These are phyloP conservation scores for Syngnathus floridae DNA, from an alignment of 2,113 vertebrate species.

Conservation along the genomic window DNA sequence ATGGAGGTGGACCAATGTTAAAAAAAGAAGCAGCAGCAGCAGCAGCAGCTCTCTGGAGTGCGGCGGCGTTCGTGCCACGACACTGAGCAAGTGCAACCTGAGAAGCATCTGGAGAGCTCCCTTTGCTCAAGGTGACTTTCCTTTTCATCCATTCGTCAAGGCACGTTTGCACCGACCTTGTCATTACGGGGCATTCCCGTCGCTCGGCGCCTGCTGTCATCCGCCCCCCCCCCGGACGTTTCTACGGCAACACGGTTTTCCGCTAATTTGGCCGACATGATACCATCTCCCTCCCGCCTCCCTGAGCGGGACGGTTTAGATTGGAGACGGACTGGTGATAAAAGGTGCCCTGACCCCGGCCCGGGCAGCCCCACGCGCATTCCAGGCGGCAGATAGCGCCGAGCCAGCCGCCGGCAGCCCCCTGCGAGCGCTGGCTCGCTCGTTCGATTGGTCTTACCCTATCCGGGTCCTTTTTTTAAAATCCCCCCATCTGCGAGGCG, in stretches of 20 bases:
- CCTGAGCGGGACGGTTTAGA: constrained; percentile 41
- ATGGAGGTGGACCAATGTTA: constrained; percentile 34
- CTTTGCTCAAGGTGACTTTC: constrained; percentile 69
- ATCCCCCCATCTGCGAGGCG: constrained; percentile 50
- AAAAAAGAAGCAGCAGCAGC: constrained; percentile 28
- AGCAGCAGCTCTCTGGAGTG: constrained; percentile 5
- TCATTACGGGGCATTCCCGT: constrained; percentile 29
- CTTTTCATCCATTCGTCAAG: constrained; percentile 47
- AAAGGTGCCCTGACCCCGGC: constrained; percentile 28
- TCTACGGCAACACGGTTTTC: constrained; percentile 52
- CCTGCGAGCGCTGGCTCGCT: constrained; percentile 1
- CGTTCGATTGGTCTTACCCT: constrained; percentile 46
- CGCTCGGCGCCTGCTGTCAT: constrained; percentile 28
- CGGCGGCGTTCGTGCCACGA: background rate
- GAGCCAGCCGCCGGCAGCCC: constrained; percentile 17
- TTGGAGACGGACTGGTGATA: constrained; percentile 41
- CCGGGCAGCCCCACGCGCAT: constrained; percentile 43
- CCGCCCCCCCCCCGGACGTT: constrained; percentile 37
- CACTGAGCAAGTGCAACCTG: constrained; percentile 37
- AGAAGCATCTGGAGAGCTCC: constrained; percentile 37
- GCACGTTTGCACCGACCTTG: too few relatives aligned
- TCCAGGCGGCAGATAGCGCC: constrained; percentile 52
- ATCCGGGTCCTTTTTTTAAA: constrained; percentile 30
- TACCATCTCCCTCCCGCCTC: constrained; percentile 39
- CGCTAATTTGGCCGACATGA: constrained; percentile 58